Percentiles rank a stretch among this genome's conserved stretches.
Conservation (phyloP, 2,888 invertebrate species). For the Hirtodrosophila trivittata region DNA sequence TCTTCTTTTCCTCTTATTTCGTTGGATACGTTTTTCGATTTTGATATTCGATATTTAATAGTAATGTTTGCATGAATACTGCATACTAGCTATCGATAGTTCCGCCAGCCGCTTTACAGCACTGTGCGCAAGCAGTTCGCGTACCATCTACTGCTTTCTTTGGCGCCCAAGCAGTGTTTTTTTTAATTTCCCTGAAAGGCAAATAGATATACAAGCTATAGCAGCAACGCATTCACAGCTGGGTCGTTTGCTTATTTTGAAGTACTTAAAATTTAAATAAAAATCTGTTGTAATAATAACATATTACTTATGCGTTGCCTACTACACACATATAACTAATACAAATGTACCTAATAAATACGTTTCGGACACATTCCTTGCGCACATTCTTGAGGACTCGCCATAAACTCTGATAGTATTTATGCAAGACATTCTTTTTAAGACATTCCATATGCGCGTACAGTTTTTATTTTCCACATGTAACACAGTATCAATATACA, state of each 20-base stretch:
- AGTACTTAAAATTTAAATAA: constrained; percentile 19
- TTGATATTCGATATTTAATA: background rate
- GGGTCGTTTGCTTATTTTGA: background rate
- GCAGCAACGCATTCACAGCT: constrained; percentile 10
- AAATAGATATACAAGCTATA: constrained; percentile 4
- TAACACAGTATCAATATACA: no score
- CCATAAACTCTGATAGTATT: constrained; percentile 30
- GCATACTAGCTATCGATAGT: constrained; percentile 31
- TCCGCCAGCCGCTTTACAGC: constrained; percentile 18
- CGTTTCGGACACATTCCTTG: background rate
- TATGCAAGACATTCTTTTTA: constrained; percentile 17
- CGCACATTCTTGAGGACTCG: constrained; percentile 45
- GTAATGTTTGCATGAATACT: no score
- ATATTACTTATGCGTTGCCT: constrained; percentile 18
- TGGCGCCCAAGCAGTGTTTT: constrained; percentile 32
- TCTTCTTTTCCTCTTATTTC: constrained; percentile 47
- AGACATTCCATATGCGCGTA: constrained; percentile 24
- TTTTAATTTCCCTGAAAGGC: constrained; percentile 10
- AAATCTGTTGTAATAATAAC: background rate
- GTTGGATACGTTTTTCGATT: constrained; percentile 24
- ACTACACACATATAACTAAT: constrained; percentile 8
- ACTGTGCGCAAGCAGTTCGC: constrained; percentile 10
- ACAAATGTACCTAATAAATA: background rate
- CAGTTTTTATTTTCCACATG: no score
- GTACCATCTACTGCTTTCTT: constrained; percentile 30